Evolutionary conservation across 2,113 vertebrate species (phyloP), one percentile per base, ranked within the genome.

Genomic region (Guaruba guarouba): DNA sequence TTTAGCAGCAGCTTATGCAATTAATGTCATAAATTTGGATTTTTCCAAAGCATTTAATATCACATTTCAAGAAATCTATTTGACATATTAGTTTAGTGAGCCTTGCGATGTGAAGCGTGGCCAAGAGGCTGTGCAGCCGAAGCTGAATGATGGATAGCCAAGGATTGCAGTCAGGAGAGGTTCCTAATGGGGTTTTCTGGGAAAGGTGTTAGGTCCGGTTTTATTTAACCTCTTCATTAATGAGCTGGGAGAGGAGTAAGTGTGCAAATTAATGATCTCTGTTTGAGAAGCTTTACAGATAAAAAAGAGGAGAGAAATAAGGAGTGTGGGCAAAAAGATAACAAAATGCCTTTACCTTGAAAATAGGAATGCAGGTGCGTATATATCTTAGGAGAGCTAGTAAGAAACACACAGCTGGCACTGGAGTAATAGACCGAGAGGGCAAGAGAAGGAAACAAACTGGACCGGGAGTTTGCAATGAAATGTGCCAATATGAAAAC

Each of bases 191-290:
- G 70, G 25, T 93, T 94, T 93, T 66, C 93, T 89, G 88, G 85
- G 74, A 73, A 86, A 94, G 93, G 83, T 87, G 67, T 69, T 79
- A 67, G 95, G 93, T 85, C 86, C 6, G 2, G 57, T 89, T 86
- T 96, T 94, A 89, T 91, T 96, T 95, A 96, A 95, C 92, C 91
- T 95, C 86, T 95, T 91, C 92, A 91, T 93, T 96, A 97, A 93
- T 92, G 91, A 94, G 69, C 86, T 92, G 86, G 74, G 86, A 95
- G 69, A 86, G 13, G 37, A 92, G n/a, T 77, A 79, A 95, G 70
- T 3, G 82, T 82, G 84, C 44, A 87, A 96, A 84, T 94, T 89
- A 91, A 95, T 96, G 86, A 92, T 86, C 89, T 94, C 25, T 0
- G 27, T 57, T 90, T 1, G 52, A 87, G 76, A 33, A 90, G 82